Evolutionary conservation across 2,797 vertebrate species (phyloP), one percentile per base, ranked within the genome.

Genomic region (Strix occidentalis): DNA sequence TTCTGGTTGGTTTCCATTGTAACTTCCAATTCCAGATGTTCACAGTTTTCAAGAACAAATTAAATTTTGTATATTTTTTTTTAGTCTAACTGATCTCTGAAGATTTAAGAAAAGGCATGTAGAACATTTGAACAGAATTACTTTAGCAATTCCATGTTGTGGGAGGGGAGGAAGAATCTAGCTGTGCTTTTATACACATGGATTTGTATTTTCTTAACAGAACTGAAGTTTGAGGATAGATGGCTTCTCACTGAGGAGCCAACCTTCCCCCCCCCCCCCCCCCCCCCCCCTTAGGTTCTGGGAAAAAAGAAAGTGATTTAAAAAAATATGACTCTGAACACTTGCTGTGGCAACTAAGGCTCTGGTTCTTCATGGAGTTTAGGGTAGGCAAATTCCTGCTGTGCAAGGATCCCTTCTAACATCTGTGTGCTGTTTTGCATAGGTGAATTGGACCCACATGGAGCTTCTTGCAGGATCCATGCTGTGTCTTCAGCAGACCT

Each of bases 351-450:
- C 70, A 79, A 0, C 85, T 91, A 33, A 84, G 43, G 66, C 70
- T 91, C 77, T 0, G 0, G 28, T 57, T 9, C 87, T 60, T 87
- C 85, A 14, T 43, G 74, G 91, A 87, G 77, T 84, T 90, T 56
- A 57, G 94, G 84, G 74, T 39, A 94, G 94, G 91, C 91, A 70
- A 76, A 84, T 79, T 56, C n/a, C n/a, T 89, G 84, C 84, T 84
- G 58, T 84, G 86, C 51, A 41, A 80, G 83, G 90, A 77, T 84
- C 74, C 58, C 26, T 89, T 72, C 85, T 93, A 68, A 87, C 80
- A 61, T 89, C 64, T 48, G 56, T 57, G 93, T 89, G 71, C 71
- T 92, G 75, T 46, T 86, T 50, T 81, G 76, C 64, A 9, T 31
- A 77, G 92, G 76, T 57, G 84, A 65, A 78, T 61, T 80, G 69